A percentile compares a stretch with the other conserved stretches of the same genome.
phyloP scores from a whole-genome alignment of 2,797 vertebrate species.

The Chaetodon trifasciatus region DNA sequence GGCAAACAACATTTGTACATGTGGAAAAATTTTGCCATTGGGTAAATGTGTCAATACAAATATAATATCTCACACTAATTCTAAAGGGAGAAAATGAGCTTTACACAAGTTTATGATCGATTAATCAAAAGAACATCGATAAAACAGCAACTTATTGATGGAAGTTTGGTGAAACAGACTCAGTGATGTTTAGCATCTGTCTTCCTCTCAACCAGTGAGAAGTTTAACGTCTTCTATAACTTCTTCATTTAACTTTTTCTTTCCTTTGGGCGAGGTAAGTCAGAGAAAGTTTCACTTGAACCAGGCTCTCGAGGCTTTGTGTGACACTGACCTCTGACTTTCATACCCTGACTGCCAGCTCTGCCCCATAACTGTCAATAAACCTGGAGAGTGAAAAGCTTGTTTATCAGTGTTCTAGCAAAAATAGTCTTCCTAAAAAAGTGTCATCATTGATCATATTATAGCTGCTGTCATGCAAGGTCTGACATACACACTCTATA shows the following conservation, averaged over 20 bases:
- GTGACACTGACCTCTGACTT: background rate
- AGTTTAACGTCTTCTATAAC: background rate
- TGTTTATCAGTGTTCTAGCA: background rate
- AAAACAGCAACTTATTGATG: background rate
- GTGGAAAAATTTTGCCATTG: background rate
- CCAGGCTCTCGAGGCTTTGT: background rate
- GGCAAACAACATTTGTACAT: background rate
- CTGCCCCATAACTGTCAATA: background rate
- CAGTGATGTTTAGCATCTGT: background rate
- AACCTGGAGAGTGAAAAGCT: background rate
- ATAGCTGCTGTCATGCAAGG: background rate
- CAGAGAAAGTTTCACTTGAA: background rate
- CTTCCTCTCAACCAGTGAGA: background rate
- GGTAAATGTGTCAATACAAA: background rate
- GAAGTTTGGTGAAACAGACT: background rate
- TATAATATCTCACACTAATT: background rate
- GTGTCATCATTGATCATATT: background rate
- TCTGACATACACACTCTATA: background rate
- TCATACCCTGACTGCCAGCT: background rate
- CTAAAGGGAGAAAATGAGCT: background rate
- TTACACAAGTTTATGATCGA: background rate
- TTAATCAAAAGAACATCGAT: background rate
- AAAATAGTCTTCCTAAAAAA: slow-evolving; percentile 4
- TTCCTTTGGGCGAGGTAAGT: background rate
- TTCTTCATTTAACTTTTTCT: background rate